Evolutionary conservation across 2,888 invertebrate genomes (phyloP).

Genomic region (Acanthopleura granulata): DNA sequence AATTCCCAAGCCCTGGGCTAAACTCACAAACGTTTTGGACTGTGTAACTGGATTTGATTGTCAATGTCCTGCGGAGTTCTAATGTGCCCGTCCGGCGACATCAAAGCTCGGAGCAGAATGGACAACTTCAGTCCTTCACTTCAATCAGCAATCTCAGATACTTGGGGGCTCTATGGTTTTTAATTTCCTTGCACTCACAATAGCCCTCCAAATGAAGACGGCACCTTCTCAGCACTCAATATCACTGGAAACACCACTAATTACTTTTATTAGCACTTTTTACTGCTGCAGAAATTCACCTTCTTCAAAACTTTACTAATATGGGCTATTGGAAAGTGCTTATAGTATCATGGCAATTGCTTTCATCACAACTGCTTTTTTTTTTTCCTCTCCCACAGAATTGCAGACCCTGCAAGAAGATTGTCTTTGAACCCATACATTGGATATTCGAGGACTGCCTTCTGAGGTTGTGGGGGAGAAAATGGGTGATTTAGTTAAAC

Average conservation of each 20-base stretch:
- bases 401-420: too few relatives aligned
- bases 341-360: too few relatives aligned
- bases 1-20: background rate
- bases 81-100: too few relatives aligned
- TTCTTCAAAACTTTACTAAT: background rate
- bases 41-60: background rate
- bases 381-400: too few relatives aligned
- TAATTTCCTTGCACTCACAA: slow-evolving; percentile 13
- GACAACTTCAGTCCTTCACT: too few relatives aligned
- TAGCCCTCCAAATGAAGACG: background rate
- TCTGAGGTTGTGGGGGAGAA: background rate
- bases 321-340: too few relatives aligned
- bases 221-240: background rate
- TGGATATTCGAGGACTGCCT: too few relatives aligned
- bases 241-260: slow-evolving; percentile 1
- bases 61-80: background rate
- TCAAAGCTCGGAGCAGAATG: too few relatives aligned
- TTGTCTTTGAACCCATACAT: too few relatives aligned
- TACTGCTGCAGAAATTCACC: background rate
- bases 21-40: background rate
- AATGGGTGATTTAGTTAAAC: background rate
- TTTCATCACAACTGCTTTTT: too few relatives aligned
- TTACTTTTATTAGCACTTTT: background rate
- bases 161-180: slow-evolving; percentile 9
- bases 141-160: background rate